A percentile compares a stretch with the other conserved stretches of the same genome.
Conservation (phyloP, 2,113 vertebrate species). For the Odocoileus virginianus region DNA sequence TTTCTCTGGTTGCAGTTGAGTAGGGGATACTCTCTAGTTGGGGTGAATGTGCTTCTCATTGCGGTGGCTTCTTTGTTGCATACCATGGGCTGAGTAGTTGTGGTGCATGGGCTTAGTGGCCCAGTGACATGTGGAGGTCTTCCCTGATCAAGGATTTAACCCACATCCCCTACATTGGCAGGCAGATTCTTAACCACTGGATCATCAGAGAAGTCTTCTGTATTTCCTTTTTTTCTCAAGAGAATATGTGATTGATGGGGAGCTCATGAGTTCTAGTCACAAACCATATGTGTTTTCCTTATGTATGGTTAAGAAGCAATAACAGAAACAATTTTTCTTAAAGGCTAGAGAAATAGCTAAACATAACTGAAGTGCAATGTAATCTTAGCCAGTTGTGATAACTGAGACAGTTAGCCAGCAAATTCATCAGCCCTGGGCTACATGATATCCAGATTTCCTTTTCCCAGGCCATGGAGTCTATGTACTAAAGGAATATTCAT, state of each 20-base stretch:
- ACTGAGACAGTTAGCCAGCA: not conserved
- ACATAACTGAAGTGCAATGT: not conserved
- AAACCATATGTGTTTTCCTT: not conserved
- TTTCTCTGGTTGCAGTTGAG: not conserved
- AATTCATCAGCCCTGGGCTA: not conserved
- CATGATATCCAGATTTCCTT: not conserved
- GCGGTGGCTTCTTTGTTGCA: not conserved
- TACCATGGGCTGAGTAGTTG: not conserved
- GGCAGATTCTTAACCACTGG: not conserved
- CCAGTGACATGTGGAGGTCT: not conserved
- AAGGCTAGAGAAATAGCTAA: not conserved
- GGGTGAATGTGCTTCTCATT: not conserved
- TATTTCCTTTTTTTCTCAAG: not conserved
- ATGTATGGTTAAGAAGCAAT: not conserved
- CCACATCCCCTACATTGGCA: not conserved
- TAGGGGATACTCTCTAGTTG: not conserved
- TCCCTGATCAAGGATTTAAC: not conserved
- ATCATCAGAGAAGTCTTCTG: not conserved
- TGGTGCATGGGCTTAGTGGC: not conserved
- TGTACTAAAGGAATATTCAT: not conserved
- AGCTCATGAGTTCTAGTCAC: not conserved
- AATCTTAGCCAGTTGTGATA: not conserved
- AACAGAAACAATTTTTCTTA: not conserved
- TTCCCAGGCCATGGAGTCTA: not conserved
- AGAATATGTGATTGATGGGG: not conserved